Evolutionary conservation across 1,140 invertebrate genomes (phyloP).

Genomic region (Zelostemma sp.): DNA sequence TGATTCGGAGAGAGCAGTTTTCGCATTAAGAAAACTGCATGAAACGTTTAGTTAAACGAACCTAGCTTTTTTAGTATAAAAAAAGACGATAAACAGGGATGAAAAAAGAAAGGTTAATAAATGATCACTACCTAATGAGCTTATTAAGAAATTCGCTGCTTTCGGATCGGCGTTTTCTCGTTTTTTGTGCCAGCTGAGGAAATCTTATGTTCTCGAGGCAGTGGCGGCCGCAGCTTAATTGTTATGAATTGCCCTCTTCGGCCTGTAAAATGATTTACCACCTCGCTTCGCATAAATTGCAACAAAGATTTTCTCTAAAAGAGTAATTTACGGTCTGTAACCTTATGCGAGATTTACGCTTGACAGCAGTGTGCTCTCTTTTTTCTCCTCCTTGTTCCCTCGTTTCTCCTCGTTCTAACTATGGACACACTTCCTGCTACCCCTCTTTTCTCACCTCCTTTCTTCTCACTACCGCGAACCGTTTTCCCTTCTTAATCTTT

Average conservation of each 20-base stretch:
- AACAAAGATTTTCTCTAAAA: slow-evolving; percentile 67
- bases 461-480: slow-evolving; percentile 11
- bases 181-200: slow-evolving; percentile 35
- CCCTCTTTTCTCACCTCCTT: background rate
- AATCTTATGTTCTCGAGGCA: slow-evolving; percentile 33
- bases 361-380: slow-evolving; percentile 43
- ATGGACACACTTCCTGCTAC: background rate
- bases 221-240: slow-evolving; percentile 58
- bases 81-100: too few species aligned
- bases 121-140: too few species aligned
- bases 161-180: slow-evolving; percentile 20
- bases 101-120: too few species aligned
- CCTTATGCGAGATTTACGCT: slow-evolving; percentile 54
- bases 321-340: slow-evolving; percentile 64
- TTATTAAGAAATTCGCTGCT: slow-evolving; percentile 14
- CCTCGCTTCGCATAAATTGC: slow-evolving; percentile 63
- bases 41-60: too few species aligned
- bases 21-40: too few species aligned
- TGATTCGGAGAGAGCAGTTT: too few species aligned
- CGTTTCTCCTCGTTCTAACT: slow-evolving; percentile 18
- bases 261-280: slow-evolving; percentile 66
- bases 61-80: too few species aligned
- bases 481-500: slow-evolving; percentile 38
- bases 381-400: slow-evolving; percentile 30
- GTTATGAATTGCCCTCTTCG: slow-evolving; percentile 68